Percentiles rank a stretch among this genome's conserved stretches.
phyloP scores from a whole-genome alignment of 2,888 invertebrate species.

The Hetaerina titia region DNA sequence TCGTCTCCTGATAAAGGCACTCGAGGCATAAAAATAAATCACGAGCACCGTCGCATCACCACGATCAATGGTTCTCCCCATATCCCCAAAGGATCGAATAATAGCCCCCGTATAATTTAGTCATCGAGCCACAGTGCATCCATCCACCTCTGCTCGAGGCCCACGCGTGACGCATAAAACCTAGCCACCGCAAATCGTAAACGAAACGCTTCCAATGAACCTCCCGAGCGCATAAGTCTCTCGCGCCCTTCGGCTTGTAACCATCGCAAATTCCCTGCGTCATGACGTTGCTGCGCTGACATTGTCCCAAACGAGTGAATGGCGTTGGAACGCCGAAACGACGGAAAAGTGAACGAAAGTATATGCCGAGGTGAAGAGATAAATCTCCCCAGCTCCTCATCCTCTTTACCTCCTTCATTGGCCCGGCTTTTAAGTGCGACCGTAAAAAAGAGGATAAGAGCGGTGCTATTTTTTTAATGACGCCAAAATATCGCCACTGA shows the following conservation, averaged over 20 bases:
- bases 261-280: conserved; percentile 1
- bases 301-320: conserved; percentile 28
- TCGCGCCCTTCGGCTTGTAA: background rate
- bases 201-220: conserved; percentile 3
- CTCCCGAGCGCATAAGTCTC: background rate
- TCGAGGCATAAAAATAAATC: background rate
- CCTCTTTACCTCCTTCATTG: conserved; percentile 16
- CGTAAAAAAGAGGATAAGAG: conserved; percentile 49
- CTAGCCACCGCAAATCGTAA: conserved; percentile 34
- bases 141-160: background rate
- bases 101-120: conserved; percentile 14
- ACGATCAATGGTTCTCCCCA: background rate
- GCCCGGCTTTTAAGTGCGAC: conserved; percentile 37
- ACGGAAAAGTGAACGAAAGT: conserved; percentile 30
- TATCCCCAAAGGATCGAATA: background rate
- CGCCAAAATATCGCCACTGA: conserved; percentile 67
- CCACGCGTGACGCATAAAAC: background rate
- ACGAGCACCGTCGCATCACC: background rate
- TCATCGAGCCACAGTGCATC: background rate
- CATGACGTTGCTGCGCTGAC: background rate
- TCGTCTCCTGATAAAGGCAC: background rate
- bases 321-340: conserved; percentile 7
- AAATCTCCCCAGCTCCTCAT: conserved; percentile 19
- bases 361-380: conserved; percentile 28
- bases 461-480: conserved; percentile 60